phyloP scores from a whole-genome alignment of 2,797 vertebrate species.

The Leontopithecus rosalia region DNA sequence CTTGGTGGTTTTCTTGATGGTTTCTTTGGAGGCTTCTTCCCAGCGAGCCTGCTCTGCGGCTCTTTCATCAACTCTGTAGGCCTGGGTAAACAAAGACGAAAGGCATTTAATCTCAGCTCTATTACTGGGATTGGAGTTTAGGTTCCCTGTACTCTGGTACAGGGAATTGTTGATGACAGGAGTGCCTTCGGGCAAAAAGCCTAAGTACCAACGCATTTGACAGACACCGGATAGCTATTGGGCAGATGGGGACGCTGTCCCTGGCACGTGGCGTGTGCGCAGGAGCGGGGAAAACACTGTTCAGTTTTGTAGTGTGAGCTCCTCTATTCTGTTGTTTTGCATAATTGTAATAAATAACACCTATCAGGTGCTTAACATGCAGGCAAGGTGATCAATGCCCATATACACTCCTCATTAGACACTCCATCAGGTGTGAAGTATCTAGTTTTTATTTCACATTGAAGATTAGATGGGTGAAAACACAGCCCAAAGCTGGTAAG shows the following conservation, averaged over 20 bases:
- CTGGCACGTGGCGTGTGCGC: background rate
- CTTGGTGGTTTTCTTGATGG: conserved; percentile 91
- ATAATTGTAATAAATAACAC: background rate
- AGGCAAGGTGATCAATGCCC: rapidly evolving
- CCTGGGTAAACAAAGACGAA: conserved; percentile 79
- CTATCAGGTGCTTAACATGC: rapidly evolving
- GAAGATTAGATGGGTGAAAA: background rate
- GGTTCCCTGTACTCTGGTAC: rapidly evolving
- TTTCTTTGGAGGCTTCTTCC: conserved; percentile 90
- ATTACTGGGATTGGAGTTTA: rapidly evolving
- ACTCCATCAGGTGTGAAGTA: rapidly evolving
- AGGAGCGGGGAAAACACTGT: background rate
- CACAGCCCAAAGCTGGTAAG: rapidly evolving
- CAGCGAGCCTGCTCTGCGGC: conserved; percentile 90
- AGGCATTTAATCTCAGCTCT: background rate
- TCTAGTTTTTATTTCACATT: rapidly evolving
- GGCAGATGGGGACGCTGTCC: rapidly evolving
- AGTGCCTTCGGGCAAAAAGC: background rate
- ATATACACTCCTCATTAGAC: rapidly evolving
- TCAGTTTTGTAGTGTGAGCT: background rate
- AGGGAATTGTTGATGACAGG: background rate
- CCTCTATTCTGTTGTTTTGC: background rate
- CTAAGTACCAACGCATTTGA: rapidly evolving
- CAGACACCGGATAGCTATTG: rapidly evolving
- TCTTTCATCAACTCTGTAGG: conserved; percentile 85